Evolutionary conservation across 2,888 invertebrate species (phyloP).

Genomic region (Penaeus monodon): DNA sequence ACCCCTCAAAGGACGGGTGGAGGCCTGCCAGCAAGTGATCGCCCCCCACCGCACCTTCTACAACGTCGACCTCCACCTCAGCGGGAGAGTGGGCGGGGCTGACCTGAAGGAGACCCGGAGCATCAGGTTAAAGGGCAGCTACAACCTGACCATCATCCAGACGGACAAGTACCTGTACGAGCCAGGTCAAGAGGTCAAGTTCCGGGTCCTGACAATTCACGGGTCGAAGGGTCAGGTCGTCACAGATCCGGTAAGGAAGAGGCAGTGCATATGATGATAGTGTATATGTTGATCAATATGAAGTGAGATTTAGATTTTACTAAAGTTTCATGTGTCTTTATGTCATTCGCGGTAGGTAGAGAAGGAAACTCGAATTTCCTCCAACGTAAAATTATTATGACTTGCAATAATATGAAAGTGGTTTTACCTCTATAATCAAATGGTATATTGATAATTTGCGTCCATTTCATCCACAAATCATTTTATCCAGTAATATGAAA

Average conservation of each 20-base stretch:
- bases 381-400: no score
- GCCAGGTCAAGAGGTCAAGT: slow-evolving; percentile 75
- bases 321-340: no score
- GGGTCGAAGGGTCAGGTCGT: slow-evolving; percentile 74
- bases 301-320: no score
- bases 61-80: background rate
- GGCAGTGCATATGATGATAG: no score
- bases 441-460: no score
- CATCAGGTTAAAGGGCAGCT: background rate
- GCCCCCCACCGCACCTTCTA: background rate
- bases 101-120: slow-evolving; percentile 14
- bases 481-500: no score
- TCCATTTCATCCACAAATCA: no score
- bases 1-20: background rate
- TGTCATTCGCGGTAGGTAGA: no score
- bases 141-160: slow-evolving; percentile 72
- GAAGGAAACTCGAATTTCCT: no score
- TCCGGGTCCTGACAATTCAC: slow-evolving; percentile 74
- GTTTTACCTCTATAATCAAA: no score
- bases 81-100: slow-evolving; percentile 4
- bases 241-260: slow-evolving; percentile 13
- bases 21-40: slow-evolving; percentile 15
- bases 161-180: slow-evolving; percentile 76
- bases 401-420: no score
- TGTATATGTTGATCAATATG: no score